These are phyloP conservation scores for Porites australiensis DNA, from an alignment of 64 coral and sea anemone genomes.

Conservation along the genomic window DNA sequence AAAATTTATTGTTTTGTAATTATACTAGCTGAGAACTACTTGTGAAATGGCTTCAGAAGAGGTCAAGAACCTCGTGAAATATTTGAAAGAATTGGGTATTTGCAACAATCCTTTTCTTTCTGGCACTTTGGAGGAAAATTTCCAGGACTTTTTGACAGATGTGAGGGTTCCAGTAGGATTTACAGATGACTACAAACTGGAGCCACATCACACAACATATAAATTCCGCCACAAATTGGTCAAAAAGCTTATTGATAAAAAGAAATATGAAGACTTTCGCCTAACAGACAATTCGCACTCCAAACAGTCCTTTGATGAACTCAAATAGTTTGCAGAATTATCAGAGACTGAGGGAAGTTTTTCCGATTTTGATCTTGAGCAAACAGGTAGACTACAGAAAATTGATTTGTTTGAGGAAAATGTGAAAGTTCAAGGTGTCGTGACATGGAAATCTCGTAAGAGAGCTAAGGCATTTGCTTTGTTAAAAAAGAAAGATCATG, in stretches of 20 bases:
- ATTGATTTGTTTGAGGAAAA: constrained; percentile 20
- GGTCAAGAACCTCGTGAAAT: neutral
- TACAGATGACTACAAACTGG: neutral
- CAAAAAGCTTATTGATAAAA: neutral
- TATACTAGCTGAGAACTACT: neutral
- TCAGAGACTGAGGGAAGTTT: neutral
- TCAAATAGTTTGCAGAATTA: neutral
- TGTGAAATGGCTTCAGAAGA: neutral
- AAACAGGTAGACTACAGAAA: neutral
- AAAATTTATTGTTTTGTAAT: too few relatives aligned
- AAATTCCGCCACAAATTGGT: neutral
- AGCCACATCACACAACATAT: neutral
- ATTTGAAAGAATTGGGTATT: neutral
- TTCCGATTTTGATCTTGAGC: neutral
- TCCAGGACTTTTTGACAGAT: neutral
- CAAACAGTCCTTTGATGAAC: neutral
- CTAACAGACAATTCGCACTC: neutral
- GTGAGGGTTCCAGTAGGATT: neutral
- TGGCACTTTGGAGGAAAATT: neutral
- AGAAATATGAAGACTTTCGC: neutral
- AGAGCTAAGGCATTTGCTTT: neutral
- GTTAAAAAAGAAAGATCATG: neutral
- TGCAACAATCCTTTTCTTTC: neutral
- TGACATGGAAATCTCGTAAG: constrained; percentile 1
- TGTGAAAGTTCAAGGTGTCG: neutral